Evolutionary conservation across 2,888 invertebrate genomes (phyloP).

Genomic region (Pristionchus maxplancki): DNA sequence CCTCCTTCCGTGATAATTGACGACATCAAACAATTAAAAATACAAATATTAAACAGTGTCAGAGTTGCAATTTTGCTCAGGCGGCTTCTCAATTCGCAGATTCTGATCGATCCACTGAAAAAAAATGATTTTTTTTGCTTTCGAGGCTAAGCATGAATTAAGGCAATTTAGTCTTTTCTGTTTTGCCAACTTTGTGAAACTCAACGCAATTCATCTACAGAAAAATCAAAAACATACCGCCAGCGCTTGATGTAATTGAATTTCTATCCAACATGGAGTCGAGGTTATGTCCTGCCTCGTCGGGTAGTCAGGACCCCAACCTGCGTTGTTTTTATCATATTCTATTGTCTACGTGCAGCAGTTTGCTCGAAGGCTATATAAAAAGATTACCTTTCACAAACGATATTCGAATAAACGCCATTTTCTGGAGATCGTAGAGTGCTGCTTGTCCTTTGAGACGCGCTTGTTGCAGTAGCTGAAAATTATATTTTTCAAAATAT

Average conservation of each 20-base stretch:
- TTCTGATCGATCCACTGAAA: conserved; percentile 49
- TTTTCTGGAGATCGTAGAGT: conserved; percentile 96
- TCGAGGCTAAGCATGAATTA: too few relatives aligned
- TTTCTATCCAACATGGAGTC: conserved; percentile 99
- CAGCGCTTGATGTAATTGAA: conserved; percentile 95
- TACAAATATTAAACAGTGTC: conserved; percentile 3
- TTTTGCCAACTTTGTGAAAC: neutral
- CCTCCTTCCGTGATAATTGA: too few relatives aligned
- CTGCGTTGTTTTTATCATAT: conserved; percentile 32
- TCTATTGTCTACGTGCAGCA: neutral
- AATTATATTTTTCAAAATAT: too few relatives aligned
- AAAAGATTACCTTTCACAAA: conserved; percentile 93
- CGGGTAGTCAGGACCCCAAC: conserved; percentile 99
- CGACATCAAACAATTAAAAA: neutral
- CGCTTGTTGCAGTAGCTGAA: conserved; percentile 85
- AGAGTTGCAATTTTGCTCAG: neutral
- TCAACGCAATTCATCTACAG: neutral
- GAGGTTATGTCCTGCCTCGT: conserved; percentile 95
- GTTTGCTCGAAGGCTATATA: too few relatives aligned
- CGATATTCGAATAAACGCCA: conserved; percentile 98
- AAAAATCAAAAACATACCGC: neutral
- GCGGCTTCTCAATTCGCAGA: conserved; percentile 6
- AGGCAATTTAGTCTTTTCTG: neutral
- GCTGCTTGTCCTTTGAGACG: conserved; percentile 95
- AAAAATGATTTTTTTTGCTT: neutral